Evolutionary conservation across 2,797 vertebrate genomes (phyloP), one percentile per base, ranked within the genome.

Genomic region (Cetoscarus ocellatus): DNA sequence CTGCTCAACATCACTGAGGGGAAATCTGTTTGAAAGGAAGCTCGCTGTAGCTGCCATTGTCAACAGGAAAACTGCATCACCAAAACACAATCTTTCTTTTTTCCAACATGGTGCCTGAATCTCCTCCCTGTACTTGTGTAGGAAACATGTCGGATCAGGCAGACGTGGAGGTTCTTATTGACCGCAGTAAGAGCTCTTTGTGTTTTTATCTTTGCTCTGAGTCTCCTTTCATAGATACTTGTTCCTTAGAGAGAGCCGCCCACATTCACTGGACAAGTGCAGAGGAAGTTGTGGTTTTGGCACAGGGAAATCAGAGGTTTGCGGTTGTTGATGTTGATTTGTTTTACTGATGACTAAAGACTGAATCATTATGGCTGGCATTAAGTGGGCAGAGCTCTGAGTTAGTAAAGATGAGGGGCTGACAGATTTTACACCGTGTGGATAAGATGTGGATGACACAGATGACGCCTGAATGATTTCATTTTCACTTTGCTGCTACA

Each of bases 281-380:
- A 19, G 0, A 8, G 38, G 6, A 58, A 15, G 58, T 44, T 58
- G 36, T 34, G 58, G 50, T 14, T 39, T 34, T 48, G 39, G 34
- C n/a, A 18, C 15, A 27, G 11, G 47, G 7, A 35, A 15, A 12
- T 43, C 10, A 12, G 47, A 35, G 15, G 5, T 0, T 12, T 3
- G 18, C 1, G 8, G 27, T 18, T 57, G 61, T 10, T 61, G 47
- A 36, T 57, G 47, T 60, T n/a, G 34, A 44, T 49, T 39, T 7
- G 36, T 14, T 36, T 42, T 36, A 10, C 52, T 27, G 56, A 66
- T 19, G 51, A 70, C 50, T 60, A 55, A 45, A 51, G 15, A 15
- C 35, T 50, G 35, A 69, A 47, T 47, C n/a, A 50, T 11, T 55
- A 56, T 1, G 8, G 17, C 17, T 43, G 38, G 11, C 42, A 6